Percentiles rank a stretch among this genome's conserved stretches.
These are phyloP conservation scores for Tinea semifulvella DNA, from an alignment of 2,888 invertebrate genomes.

Conservation along the genomic window DNA sequence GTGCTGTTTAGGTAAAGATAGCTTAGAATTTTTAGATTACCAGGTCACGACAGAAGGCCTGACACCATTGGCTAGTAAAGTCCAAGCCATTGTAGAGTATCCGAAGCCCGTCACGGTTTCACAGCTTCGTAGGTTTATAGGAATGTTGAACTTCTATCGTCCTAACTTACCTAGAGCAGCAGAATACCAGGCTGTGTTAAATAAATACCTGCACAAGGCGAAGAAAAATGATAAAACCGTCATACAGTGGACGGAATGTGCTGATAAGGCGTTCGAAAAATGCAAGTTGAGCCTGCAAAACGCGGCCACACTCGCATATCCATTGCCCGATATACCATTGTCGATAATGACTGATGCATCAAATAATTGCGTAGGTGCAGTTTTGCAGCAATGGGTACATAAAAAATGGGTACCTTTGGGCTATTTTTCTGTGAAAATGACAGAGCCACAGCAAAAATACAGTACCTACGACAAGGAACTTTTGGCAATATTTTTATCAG, in stretches of 20 bases:
- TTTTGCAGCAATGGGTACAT: conserved; percentile 16
- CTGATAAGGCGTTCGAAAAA: conserved; percentile 16
- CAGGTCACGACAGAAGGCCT: neutral
- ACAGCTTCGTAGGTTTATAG: neutral
- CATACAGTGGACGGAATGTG: conserved; percentile 14
- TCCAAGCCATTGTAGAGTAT: neutral
- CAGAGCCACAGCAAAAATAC: conserved; percentile 16
- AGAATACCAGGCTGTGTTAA: neutral
- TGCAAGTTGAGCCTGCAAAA: conserved; percentile 15
- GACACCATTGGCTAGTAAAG: neutral
- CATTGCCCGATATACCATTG: conserved; percentile 9
- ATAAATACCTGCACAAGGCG: neutral
- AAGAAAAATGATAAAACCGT: neutral
- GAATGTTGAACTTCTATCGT: neutral
- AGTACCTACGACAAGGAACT: conserved; percentile 20
- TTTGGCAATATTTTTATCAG: conserved; percentile 17
- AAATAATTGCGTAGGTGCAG: conserved; percentile 15
- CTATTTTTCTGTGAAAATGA: conserved; percentile 17
- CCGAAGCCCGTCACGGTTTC: neutral
- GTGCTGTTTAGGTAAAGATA: conserved; percentile 17
- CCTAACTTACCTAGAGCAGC: neutral
- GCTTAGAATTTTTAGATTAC: conserved; percentile 15
- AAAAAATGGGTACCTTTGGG: conserved; percentile 17
- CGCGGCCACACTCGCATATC: conserved; percentile 14
- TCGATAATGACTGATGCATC: conserved; percentile 16